phyloP scores from a whole-genome alignment of 2,113 vertebrate species.

The Eolophus roseicapilla region DNA sequence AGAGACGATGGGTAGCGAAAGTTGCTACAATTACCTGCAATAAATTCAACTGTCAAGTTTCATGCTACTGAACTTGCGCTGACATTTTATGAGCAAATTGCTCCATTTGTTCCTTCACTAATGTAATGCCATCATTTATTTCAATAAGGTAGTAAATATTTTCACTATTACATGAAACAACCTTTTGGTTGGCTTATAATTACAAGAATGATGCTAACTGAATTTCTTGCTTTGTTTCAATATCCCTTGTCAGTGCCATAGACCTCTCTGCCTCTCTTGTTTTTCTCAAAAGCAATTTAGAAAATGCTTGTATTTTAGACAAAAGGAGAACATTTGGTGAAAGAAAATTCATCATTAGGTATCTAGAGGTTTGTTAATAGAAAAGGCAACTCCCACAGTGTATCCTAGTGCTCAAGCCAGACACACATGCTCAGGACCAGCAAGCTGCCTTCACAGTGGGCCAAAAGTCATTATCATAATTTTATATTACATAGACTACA shows the following conservation, averaged over 20 bases:
- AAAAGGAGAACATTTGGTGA: slow-evolving; percentile 99
- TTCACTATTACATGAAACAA: slow-evolving; percentile 68
- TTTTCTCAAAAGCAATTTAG: slow-evolving; percentile 98
- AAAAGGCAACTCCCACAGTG: slow-evolving; percentile 99
- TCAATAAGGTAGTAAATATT: slow-evolving; percentile 76
- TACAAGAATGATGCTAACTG: slow-evolving; percentile 87
- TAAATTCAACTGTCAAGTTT: slow-evolving; percentile 64
- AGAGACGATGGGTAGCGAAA: slow-evolving; percentile 34
- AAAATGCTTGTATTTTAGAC: slow-evolving; percentile 98
- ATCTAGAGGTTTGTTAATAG: slow-evolving; percentile 99
- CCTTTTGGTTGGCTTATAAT: slow-evolving; percentile 89
- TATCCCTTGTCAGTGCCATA: slow-evolving; percentile 84
- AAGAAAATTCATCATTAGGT: slow-evolving; percentile 99
- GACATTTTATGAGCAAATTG: slow-evolving; percentile 65
- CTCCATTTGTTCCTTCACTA: slow-evolving; percentile 65
- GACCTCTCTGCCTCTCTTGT: slow-evolving; percentile 85
- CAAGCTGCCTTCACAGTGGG: slow-evolving; percentile 98
- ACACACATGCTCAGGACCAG: slow-evolving; percentile 97
- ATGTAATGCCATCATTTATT: slow-evolving; percentile 67
- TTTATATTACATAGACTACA: slow-evolving; percentile 98
- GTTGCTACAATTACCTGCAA: slow-evolving; percentile 61
- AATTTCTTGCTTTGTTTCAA: slow-evolving; percentile 86
- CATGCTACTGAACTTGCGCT: slow-evolving; percentile 47
- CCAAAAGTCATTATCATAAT: slow-evolving; percentile 99
- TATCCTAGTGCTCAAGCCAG: slow-evolving; percentile 94